Evolutionary conservation across 2,113 vertebrate genomes (phyloP).

Genomic region (Nycticebus coucang): DNA sequence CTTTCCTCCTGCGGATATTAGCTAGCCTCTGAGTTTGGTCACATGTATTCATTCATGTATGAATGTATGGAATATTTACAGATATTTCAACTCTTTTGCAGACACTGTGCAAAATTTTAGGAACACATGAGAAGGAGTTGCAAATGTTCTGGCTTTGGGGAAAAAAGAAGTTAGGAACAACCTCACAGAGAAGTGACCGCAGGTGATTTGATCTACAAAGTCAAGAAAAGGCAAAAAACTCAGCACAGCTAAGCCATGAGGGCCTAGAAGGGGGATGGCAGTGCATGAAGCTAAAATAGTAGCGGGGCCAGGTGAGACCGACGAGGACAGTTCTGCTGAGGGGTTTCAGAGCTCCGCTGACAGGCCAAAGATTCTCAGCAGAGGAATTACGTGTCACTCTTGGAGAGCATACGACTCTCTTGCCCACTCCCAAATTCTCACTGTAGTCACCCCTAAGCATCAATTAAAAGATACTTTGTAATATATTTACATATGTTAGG

Average conservation of each 20-base stretch:
- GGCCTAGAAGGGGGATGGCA: not conserved
- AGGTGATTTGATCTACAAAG: not conserved
- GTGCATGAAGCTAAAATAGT: not conserved
- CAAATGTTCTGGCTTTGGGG: not conserved
- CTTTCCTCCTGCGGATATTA: not conserved
- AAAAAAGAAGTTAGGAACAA: not conserved
- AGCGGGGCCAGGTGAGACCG: not conserved
- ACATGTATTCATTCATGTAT: not conserved
- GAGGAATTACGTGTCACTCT: not conserved
- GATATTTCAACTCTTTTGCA: not conserved
- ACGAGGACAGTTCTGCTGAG: not conserved
- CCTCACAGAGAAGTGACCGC: not conserved
- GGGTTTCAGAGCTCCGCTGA: no score
- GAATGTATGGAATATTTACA: not conserved
- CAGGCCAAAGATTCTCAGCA: not conserved
- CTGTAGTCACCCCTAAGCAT: not conserved
- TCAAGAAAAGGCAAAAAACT: not conserved
- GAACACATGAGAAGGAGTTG: not conserved
- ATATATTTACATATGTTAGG: not conserved
- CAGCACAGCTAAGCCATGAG: not conserved
- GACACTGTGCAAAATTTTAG: not conserved
- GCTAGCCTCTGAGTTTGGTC: not conserved
- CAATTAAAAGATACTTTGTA: not conserved
- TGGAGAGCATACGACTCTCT: no score
- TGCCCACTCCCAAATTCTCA: accelerated